phyloP scores from a whole-genome alignment of 23 tunicate species.

The Corella eumyota region DNA sequence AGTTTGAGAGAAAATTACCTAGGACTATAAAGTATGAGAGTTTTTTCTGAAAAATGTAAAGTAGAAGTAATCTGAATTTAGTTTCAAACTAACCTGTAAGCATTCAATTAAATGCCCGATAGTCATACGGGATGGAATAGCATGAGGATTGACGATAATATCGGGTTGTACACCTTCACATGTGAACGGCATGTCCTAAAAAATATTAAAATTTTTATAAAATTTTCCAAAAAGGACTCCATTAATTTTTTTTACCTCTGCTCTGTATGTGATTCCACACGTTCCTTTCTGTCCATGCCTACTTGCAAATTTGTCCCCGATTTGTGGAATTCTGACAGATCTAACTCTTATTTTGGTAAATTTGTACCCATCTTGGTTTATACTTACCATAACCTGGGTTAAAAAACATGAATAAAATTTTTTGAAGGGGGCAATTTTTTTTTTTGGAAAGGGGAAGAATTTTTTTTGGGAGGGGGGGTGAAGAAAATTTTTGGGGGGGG shows the following conservation, averaged over 20 bases:
- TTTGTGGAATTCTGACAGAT: conserved; percentile 94
- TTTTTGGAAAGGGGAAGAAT: too few relatives aligned
- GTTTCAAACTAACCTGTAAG: conserved; percentile 25
- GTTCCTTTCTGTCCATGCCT: conserved; percentile 99
- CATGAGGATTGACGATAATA: conserved; percentile 97
- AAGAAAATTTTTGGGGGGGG: too few relatives aligned
- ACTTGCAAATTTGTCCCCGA: conserved; percentile 98
- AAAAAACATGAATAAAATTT: too few relatives aligned
- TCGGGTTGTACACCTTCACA: conserved; percentile 98
- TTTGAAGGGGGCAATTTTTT: too few relatives aligned
- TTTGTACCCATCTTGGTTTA: conserved; percentile 97
- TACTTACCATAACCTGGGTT: conserved; percentile 88
- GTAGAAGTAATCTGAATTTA: too few relatives aligned
- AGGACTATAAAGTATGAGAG: too few relatives aligned
- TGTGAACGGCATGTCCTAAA: conserved; percentile 97
- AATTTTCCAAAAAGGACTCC: not conserved
- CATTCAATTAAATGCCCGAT: conserved; percentile 99
- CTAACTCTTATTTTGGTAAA: conserved; percentile 93
- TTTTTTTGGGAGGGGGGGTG: too few relatives aligned
- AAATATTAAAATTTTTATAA: not conserved
- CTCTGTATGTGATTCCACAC: conserved; percentile 86
- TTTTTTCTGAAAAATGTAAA: too few relatives aligned
- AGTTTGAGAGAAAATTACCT: too few relatives aligned
- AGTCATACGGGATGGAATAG: conserved; percentile 99
- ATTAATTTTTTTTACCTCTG: conserved; percentile 30